phyloP scores from a whole-genome alignment of 2,113 vertebrate species.

The Uropsilus gracilis region DNA sequence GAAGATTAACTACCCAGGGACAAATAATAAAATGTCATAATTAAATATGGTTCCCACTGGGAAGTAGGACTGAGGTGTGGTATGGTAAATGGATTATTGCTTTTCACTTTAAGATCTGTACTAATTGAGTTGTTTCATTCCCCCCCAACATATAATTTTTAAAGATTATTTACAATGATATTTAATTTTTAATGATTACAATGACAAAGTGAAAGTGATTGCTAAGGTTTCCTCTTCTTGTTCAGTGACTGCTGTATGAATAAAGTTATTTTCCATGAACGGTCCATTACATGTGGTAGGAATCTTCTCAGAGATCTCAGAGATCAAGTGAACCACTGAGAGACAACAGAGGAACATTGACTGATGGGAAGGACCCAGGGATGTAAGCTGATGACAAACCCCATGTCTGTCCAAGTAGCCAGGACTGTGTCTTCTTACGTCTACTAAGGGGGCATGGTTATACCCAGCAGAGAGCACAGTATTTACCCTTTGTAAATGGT shows the following conservation, averaged over 20 bases:
- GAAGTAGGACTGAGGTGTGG: not conserved
- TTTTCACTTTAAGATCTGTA: not conserved
- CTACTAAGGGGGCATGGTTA: too few relatives aligned
- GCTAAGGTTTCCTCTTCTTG: not conserved
- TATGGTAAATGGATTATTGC: not conserved
- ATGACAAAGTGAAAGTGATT: not conserved
- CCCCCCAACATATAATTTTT: not conserved
- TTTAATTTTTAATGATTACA: not conserved
- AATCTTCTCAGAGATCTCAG: not conserved
- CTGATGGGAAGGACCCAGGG: not conserved
- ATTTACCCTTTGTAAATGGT: not conserved
- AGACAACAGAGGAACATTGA: not conserved
- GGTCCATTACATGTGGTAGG: not conserved
- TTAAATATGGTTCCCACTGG: not conserved
- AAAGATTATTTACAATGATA: too few relatives aligned
- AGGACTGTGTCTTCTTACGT: too few relatives aligned
- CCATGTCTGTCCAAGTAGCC: not conserved
- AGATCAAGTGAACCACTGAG: not conserved
- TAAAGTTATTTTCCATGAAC: not conserved
- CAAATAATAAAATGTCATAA: not conserved
- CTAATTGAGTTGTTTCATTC: not conserved
- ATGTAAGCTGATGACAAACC: not conserved
- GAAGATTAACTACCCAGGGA: not conserved
- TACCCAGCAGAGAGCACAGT: not conserved
- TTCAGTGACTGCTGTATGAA: not conserved